Percentiles rank a stretch among this genome's conserved stretches.
Conservation (phyloP, 2,797 vertebrate species). For the Macropodus opercularis region DNA sequence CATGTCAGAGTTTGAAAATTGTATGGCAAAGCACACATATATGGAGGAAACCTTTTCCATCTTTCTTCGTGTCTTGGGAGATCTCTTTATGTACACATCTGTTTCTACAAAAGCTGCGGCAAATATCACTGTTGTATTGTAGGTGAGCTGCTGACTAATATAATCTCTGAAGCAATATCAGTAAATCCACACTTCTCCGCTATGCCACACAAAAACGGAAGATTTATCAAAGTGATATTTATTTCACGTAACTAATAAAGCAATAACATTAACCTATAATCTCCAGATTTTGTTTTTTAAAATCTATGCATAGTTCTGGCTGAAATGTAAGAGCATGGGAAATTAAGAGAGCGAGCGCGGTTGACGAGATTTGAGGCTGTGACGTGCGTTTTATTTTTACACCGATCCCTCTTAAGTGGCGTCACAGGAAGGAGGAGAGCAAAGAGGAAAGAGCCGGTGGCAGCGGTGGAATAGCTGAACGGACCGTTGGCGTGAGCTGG, state of each 20-base stretch:
- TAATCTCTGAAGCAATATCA: too few relatives aligned
- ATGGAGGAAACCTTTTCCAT: not conserved
- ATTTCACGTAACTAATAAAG: constrained; percentile 9
- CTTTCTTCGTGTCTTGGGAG: not conserved
- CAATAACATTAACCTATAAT: too few relatives aligned
- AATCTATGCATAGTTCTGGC: constrained; percentile 7
- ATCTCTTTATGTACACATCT: not conserved
- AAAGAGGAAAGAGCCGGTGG: constrained; percentile 39
- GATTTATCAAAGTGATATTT: not conserved
- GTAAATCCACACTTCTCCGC: too few relatives aligned
- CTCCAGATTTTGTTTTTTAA: too few relatives aligned
- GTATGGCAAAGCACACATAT: not conserved
- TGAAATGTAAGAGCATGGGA: constrained; percentile 32
- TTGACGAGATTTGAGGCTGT: constrained; percentile 29
- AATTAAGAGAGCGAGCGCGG: constrained; percentile 37
- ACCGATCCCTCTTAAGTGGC: constrained; percentile 36
- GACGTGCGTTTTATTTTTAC: constrained; percentile 32
- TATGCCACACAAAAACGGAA: too few relatives aligned
- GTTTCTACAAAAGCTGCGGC: not conserved
- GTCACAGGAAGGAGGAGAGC: constrained; percentile 30
- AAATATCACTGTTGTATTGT: not conserved
- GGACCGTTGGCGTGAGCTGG: constrained; percentile 28
- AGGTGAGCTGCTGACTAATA: too few relatives aligned
- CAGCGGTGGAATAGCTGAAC: constrained; percentile 37
- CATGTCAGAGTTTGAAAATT: not conserved